Evolutionary conservation across 2,113 vertebrate genomes (phyloP).

Genomic region (Catharus fuscescens): DNA sequence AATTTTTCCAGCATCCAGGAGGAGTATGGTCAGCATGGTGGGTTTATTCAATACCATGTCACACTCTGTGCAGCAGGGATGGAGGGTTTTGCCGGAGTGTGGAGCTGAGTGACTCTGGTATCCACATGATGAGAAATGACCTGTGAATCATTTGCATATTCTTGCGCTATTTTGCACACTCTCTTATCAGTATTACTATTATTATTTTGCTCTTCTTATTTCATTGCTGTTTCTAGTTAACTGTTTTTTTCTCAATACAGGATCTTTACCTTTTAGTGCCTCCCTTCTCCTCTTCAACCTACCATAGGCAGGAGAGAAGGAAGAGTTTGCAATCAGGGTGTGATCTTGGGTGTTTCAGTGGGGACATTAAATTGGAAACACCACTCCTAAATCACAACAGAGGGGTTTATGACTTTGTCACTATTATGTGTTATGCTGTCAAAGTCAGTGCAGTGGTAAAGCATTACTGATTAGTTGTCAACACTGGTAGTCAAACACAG

Average conservation of each 20-base stretch:
- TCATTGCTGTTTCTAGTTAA: neutral
- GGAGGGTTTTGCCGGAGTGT: neutral
- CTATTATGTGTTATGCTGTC: neutral
- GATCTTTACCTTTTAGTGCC: neutral
- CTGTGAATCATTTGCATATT: rapidly evolving
- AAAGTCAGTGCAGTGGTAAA: neutral
- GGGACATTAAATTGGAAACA: neutral
- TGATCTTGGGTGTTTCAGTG: neutral
- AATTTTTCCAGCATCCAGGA: neutral
- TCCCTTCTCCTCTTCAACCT: neutral
- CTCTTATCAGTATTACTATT: neutral
- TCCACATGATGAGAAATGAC: rapidly evolving
- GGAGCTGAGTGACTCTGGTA: neutral
- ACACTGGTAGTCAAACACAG: neutral
- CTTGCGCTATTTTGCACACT: no score
- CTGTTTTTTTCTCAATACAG: neutral
- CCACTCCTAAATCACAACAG: rapidly evolving
- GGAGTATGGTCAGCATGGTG: no score
- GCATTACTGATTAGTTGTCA: neutral
- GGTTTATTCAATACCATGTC: no score
- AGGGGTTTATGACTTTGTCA: neutral
- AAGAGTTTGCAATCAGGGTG: neutral
- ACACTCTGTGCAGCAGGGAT: no score
- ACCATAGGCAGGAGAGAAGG: neutral
- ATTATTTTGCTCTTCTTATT: neutral